Conservation (phyloP, 2,797 vertebrate species). For the Erethizon dorsatum region DNA sequence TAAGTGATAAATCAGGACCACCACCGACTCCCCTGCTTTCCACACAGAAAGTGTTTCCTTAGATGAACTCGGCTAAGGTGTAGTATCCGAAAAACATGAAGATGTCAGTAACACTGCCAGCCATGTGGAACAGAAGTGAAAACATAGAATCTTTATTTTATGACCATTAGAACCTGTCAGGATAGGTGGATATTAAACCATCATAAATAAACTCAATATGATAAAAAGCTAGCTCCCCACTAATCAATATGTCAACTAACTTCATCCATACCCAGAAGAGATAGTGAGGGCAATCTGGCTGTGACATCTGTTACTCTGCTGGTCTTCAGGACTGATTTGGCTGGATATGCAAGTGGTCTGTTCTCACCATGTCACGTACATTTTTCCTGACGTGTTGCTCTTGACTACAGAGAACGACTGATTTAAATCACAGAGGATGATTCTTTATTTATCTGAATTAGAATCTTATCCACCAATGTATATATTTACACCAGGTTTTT, state of each 20-base stretch:
- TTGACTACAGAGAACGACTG: constrained; percentile 41
- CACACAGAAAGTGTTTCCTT: neutral
- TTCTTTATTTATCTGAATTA: constrained; percentile 50
- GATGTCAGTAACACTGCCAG: neutral
- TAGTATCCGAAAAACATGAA: neutral
- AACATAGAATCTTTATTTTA: neutral
- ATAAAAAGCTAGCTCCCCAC: neutral
- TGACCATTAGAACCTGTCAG: neutral
- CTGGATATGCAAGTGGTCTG: neutral
- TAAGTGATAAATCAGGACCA: constrained; percentile 53
- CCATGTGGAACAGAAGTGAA: neutral
- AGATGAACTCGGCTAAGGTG: constrained; percentile 8
- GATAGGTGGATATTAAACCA: neutral
- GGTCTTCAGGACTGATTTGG: neutral
- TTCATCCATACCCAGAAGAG: neutral
- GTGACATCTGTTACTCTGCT: neutral
- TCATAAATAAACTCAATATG: constrained; percentile 14
- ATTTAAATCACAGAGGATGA: constrained; percentile 32
- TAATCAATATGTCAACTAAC: neutral
- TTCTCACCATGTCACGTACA: neutral
- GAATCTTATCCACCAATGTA: constrained; percentile 19
- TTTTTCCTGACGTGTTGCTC: constrained; percentile 3
- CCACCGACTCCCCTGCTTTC: neutral
- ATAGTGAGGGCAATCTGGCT: neutral
- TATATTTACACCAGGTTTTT: constrained; percentile 27